Percentiles rank a stretch among this genome's conserved stretches.
These are phyloP conservation scores for Synodontis membranacea DNA, from an alignment of 2,113 vertebrate genomes.

Conservation along the genomic window DNA sequence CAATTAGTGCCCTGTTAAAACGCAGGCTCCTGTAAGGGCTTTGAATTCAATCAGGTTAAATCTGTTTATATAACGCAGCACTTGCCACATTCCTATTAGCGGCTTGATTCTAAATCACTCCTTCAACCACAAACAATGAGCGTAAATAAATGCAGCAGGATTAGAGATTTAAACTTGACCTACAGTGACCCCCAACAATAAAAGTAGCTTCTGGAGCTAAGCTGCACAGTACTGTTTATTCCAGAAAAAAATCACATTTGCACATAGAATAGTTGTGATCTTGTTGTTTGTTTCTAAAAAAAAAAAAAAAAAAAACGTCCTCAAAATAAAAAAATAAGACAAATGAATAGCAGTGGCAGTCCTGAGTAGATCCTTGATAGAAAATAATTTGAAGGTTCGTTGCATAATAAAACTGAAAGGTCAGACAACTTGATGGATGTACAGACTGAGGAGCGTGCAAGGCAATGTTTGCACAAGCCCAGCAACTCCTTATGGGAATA, in stretches of 20 bases:
- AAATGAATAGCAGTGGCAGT: not conserved
- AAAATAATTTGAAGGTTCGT: not conserved
- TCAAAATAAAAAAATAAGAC: not conserved
- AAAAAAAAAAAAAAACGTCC: not conserved
- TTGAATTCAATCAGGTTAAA: constrained; percentile 26
- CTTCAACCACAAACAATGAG: constrained; percentile 33
- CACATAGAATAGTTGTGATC: not conserved
- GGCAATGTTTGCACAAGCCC: constrained; percentile 9
- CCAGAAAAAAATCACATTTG: constrained; percentile 15
- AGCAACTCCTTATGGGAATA: constrained; percentile 4
- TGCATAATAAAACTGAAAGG: not conserved
- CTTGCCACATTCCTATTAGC: constrained; percentile 39
- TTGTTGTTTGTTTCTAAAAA: not conserved
- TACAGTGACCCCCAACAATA: not conserved
- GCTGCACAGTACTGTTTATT: constrained; percentile 4
- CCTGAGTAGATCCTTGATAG: not conserved
- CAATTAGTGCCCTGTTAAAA: constrained; percentile 40
- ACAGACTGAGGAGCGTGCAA: not conserved
- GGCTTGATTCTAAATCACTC: constrained; percentile 34
- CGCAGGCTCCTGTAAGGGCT: not conserved
- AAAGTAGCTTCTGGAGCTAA: constrained; percentile 25
- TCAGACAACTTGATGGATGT: not conserved
- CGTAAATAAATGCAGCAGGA: constrained; percentile 23
- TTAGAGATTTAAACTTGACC: constrained; percentile 31
- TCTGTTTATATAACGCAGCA: constrained; percentile 46